Base-by-base conservation (phyloP, 2,797 vertebrate genomes). In the Myotis daubentonii region DNA sequence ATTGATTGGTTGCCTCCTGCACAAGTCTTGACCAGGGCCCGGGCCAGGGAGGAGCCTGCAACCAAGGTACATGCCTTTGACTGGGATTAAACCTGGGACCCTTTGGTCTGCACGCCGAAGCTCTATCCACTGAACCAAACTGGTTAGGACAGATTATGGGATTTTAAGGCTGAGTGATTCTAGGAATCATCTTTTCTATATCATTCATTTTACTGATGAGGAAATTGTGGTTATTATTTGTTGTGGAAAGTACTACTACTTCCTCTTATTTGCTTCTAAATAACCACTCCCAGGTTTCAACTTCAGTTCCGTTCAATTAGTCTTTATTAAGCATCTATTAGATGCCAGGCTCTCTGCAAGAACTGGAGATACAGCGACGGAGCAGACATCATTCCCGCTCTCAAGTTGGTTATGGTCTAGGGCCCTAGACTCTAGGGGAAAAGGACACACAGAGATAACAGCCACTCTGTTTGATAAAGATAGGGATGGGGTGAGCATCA, bases 151-250 rank as follows among this genome's bases (percentile, higher is more conserved):
- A 30, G 93, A 88, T 83, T 17, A 74, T 79, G 28, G 47, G n/a
- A n/a, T 72, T 91, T 89, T 55, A 93, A 85, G 86, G 49, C 38
- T 84, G 91, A 66, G 49, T 4, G 44, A 88, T 49, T 53, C 62
- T 38, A 74, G 78, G 65, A 71, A 36, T 87, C n/a, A n/a, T 28
- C 66, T 89, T 30, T 93, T 72, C 49, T 75, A 23, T 33, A 4
- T 20, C 65, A 53, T 6, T 81, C 55, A 57, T 87, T 89, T 83
- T 55, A 44, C 66, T 23, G 57, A 36, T 8, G 23, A 83, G 79
- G 51, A 85, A 79, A 68, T 36, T 20, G 33, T 79, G 86, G 44
- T 89, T 53, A 74, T 66, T 57, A 79, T 78, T 62, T 66, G 22
- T 74, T 86, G 57, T 68, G 53, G 65, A 60, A 94, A 55, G 44